A percentile compares a stretch with the other conserved stretches of the same genome.
Conservation (phyloP, 2,113 vertebrate genomes). For the Pimephales promelas region DNA sequence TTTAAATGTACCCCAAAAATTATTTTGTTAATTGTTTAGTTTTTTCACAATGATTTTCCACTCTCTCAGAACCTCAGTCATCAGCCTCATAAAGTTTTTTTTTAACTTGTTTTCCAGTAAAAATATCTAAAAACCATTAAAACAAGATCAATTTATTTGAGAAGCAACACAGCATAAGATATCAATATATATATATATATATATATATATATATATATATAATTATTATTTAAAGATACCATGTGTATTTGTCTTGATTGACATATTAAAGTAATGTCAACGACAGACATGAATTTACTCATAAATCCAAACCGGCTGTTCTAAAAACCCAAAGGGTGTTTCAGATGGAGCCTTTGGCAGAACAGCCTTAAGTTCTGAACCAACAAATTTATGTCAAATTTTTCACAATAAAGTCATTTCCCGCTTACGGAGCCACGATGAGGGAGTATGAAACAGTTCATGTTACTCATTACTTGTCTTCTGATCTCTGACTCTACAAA, state of each 20-base stretch:
- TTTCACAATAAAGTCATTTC: neutral
- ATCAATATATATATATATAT: too few species aligned
- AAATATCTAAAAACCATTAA: neutral
- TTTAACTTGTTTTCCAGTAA: neutral
- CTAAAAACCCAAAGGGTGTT: neutral
- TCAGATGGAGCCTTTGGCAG: neutral
- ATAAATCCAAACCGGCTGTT: neutral
- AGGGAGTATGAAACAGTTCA: conserved; percentile 8
- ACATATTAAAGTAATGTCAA: neutral
- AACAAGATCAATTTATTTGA: neutral
- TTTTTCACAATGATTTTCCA: neutral
- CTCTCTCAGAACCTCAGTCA: neutral
- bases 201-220: too few species aligned
- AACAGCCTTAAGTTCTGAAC: neutral
- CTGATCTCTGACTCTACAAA: conserved; percentile 21
- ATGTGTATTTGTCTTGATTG: too few species aligned
- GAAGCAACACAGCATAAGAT: neutral
- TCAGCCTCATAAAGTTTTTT: neutral
- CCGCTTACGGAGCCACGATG: neutral
- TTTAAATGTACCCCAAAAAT: too few species aligned
- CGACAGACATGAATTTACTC: neutral
- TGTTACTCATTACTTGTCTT: conserved; percentile 13
- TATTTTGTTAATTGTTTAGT: too few species aligned
- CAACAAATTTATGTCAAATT: neutral
- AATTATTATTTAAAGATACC: too few species aligned